A percentile compares a stretch with the other conserved stretches of the same genome.
These are phyloP conservation scores for Emmelina monodactyla DNA, from an alignment of 2,888 invertebrate species.

Conservation along the genomic window DNA sequence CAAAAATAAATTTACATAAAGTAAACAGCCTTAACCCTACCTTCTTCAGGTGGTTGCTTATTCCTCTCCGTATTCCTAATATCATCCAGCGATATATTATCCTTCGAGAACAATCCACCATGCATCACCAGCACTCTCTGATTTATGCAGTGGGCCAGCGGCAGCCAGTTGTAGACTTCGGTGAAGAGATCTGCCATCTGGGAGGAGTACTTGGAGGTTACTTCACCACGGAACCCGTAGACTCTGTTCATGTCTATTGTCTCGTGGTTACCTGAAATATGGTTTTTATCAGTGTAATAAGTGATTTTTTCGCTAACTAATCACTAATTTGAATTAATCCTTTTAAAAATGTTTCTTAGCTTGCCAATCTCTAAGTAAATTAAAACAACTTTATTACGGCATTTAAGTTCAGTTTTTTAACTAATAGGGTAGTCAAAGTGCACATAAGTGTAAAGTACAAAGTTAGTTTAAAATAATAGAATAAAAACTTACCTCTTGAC, in stretches of 20 bases:
- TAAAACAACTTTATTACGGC: too few species aligned
- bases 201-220: constrained; percentile 91
- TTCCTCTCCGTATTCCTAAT: constrained; percentile 89
- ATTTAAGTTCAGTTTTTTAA: too few species aligned
- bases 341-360: too few species aligned
- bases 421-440: too few species aligned
- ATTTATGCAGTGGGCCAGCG: constrained; percentile 95
- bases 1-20: too few species aligned
- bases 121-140: constrained; percentile 88
- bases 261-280: constrained; percentile 90
- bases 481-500: constrained; percentile 85
- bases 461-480: too few species aligned
- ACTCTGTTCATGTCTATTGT: constrained; percentile 98
- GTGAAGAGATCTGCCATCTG: constrained; percentile 98
- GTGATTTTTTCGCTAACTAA: too few species aligned
- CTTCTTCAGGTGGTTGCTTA: constrained; percentile 96
- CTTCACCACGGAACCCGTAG: constrained; percentile 99
- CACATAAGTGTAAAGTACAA: too few species aligned
- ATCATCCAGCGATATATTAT: constrained; percentile 92
- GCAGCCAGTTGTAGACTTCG: constrained; percentile 98
- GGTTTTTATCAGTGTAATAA: background rate
- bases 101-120: constrained; percentile 95
- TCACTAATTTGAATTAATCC: too few species aligned
- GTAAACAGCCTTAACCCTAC: too few species aligned
- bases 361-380: too few species aligned